A percentile compares a stretch with the other conserved stretches of the same genome.
These are phyloP conservation scores for Spongia lamella DNA, from an alignment of 37 sponge, comb jelly and placozoan species.

Conservation along the genomic window DNA sequence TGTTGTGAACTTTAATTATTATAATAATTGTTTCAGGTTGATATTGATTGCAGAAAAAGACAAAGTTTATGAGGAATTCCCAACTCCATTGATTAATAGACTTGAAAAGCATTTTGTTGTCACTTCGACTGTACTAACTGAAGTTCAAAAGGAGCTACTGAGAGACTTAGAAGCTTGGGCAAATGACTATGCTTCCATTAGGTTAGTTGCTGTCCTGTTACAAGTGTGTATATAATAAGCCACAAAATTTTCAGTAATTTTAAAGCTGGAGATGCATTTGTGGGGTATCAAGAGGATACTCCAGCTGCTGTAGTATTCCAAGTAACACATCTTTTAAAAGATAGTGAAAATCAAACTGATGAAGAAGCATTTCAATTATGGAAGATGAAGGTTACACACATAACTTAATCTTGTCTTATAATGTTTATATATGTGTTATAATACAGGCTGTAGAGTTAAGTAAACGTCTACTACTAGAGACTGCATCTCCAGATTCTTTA, in stretches of 20 bases:
- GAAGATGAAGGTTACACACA: too few relatives aligned
- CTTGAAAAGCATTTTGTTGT: conserved; percentile 75
- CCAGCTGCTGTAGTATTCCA: conserved; percentile 41
- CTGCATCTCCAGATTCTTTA: conserved; percentile 28
- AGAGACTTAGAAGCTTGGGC: conserved; percentile 15
- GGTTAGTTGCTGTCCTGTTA: too few relatives aligned
- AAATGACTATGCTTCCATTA: background rate
- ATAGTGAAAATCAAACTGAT: background rate
- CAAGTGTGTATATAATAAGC: background rate
- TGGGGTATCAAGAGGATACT: conserved; percentile 42
- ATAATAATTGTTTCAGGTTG: conserved; percentile 26
- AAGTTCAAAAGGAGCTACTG: conserved; percentile 9
- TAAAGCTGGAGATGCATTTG: conserved; percentile 22
- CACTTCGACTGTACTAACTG: conserved; percentile 27
- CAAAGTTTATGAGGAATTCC: conserved; percentile 61
- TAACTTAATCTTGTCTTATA: background rate
- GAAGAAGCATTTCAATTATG: too few relatives aligned
- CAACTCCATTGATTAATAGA: conserved; percentile 78
- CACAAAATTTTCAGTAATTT: background rate
- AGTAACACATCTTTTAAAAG: conserved; percentile 14
- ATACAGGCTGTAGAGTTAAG: background rate
- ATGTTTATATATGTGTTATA: too few relatives aligned
- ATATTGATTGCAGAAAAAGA: conserved; percentile 51
- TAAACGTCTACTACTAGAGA: conserved; percentile 20
- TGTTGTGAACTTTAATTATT: background rate